Conservation (phyloP, 2,888 invertebrate species). For the Germaria angustata region DNA sequence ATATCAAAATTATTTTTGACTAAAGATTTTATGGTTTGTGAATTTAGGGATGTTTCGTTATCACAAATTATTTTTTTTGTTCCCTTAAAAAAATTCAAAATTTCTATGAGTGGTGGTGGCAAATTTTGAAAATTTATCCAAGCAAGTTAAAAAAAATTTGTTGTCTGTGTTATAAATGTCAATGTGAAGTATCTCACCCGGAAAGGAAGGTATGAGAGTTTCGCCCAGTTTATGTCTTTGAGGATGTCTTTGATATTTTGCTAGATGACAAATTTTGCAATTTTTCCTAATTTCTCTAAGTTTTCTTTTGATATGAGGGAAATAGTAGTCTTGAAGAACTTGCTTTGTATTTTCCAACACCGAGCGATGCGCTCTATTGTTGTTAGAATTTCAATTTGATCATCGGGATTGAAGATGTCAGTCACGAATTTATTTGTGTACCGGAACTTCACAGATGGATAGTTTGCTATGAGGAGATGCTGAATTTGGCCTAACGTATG, state of each 20-base stretch:
- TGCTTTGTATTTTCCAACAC: conserved; percentile 61
- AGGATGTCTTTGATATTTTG: no score
- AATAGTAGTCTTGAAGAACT: conserved; percentile 63
- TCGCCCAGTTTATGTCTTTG: no score
- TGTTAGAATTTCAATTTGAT: conserved; percentile 54
- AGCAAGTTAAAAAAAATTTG: no score
- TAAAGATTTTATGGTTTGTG: neutral
- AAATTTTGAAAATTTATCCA: no score
- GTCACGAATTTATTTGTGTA: conserved; percentile 36
- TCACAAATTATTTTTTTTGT: no score
- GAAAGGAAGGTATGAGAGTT: no score
- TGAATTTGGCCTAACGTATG: conserved; percentile 38
- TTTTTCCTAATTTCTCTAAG: conserved; percentile 57
- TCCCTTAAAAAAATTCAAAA: no score
- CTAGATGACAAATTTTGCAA: conserved; percentile 53
- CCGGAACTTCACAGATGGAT: conserved; percentile 56
- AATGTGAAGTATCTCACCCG: no score
- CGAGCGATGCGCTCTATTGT: conserved; percentile 44
- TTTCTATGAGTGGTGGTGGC: no score
- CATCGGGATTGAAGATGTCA: conserved; percentile 51
- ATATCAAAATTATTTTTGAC: conserved; percentile 20
- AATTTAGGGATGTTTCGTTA: conserved; percentile 18
- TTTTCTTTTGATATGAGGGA: conserved; percentile 25
- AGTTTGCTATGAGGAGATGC: neutral
- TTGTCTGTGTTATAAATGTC: no score